Evolutionary conservation across 2,797 vertebrate species (phyloP).

Genomic region (Tadarida brasiliensis): DNA sequence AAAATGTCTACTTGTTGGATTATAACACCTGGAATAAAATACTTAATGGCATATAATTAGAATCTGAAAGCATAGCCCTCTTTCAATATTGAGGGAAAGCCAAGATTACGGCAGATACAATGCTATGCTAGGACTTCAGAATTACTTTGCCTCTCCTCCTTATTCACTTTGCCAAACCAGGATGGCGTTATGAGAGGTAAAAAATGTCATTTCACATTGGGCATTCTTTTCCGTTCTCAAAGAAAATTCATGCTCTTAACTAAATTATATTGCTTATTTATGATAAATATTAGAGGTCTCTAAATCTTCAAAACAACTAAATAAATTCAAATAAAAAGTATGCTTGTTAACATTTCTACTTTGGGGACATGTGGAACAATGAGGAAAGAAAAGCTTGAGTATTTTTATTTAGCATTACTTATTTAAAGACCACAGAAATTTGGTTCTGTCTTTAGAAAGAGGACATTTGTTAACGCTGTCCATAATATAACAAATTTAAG

Average conservation of each 20-base stretch:
- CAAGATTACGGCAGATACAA: background rate
- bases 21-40: background rate
- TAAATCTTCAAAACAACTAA: background rate
- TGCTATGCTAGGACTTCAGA: background rate
- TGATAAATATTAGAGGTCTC: background rate
- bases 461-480: background rate
- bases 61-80: background rate
- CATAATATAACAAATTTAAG: background rate
- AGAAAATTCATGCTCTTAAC: background rate
- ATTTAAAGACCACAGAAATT: background rate
- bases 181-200: background rate
- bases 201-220: background rate
- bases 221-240: background rate
- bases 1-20: background rate
- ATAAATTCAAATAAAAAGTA: background rate
- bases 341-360: background rate
- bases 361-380: background rate
- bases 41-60: background rate
- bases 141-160: background rate
- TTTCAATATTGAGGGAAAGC: background rate
- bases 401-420: background rate
- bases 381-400: background rate
- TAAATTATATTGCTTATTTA: background rate
- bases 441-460: background rate
- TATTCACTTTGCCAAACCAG: background rate